Evolutionary conservation across 2,888 invertebrate species (phyloP).

Genomic region (Rutpela maculata): DNA sequence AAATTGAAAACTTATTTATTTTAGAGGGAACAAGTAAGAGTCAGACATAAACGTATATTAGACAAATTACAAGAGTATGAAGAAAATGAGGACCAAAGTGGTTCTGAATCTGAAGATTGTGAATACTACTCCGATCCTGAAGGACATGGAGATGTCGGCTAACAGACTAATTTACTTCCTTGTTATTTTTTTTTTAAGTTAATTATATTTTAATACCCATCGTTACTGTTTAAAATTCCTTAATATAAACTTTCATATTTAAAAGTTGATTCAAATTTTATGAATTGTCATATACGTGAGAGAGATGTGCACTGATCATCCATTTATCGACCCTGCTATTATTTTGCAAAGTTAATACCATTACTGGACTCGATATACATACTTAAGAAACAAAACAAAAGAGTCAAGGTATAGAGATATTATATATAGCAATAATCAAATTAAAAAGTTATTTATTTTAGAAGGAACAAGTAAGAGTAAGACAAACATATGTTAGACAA

Average conservation of each 20-base stretch:
- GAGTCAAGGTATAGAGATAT: conserved; percentile 38
- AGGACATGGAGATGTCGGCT: neutral
- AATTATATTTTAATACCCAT: neutral
- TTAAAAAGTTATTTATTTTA: neutral
- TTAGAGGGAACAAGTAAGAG: conserved; percentile 26
- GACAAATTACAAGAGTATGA: conserved; percentile 23
- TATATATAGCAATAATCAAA: neutral
- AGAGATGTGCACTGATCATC: too few relatives aligned
- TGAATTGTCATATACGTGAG: too few relatives aligned
- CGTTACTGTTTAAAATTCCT: neutral
- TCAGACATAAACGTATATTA: conserved; percentile 24
- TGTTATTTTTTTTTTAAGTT: neutral
- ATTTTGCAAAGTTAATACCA: conserved; percentile 44
- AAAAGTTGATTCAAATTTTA: neutral
- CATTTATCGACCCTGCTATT: too few relatives aligned
- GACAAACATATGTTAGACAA: conserved; percentile 22
- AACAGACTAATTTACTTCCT: neutral
- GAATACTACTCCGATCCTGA: neutral
- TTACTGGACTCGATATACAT: conserved; percentile 54
- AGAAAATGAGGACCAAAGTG: conserved; percentile 6
- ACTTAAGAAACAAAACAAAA: conserved; percentile 53
- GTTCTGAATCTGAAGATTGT: conserved; percentile 17
- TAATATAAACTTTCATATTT: neutral
- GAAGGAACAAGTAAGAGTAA: conserved; percentile 27
- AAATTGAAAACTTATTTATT: neutral